These are phyloP conservation scores for Tenebrosternarchus preto DNA, from an alignment of 2,113 vertebrate genomes.

Conservation along the genomic window DNA sequence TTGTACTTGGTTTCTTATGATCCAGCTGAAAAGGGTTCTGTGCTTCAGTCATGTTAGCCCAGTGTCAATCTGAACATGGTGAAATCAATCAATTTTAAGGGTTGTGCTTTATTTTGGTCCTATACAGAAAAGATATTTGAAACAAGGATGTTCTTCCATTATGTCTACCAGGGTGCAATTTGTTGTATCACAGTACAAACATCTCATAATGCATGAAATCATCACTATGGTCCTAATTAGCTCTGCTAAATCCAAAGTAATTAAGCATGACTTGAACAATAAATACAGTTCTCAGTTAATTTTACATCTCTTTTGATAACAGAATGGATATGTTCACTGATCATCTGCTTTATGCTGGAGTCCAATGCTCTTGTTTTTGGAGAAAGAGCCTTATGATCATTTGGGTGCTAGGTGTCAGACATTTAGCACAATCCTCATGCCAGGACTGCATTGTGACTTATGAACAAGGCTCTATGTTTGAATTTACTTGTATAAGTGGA, in stretches of 20 bases:
- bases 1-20: slow-evolving; percentile 46
- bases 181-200: too few species aligned
- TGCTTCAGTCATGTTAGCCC: slow-evolving; percentile 43
- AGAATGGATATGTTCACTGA: neutral
- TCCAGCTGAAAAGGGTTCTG: slow-evolving; percentile 60
- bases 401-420: neutral
- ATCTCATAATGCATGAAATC: neutral
- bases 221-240: neutral
- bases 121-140: slow-evolving; percentile 20
- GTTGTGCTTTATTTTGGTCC: slow-evolving; percentile 9
- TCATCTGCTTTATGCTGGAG: neutral
- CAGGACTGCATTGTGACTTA: neutral
- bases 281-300: neutral
- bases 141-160: neutral
- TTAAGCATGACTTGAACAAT: neutral
- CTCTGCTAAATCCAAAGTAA: neutral
- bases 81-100: slow-evolving; percentile 29
- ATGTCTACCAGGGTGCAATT: too few species aligned
- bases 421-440: neutral
- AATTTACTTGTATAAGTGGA: neutral
- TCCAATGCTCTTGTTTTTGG: neutral
- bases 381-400: neutral
- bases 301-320: neutral
- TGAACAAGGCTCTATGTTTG: neutral
- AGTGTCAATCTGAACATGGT: neutral